Evolutionary conservation across 2,113 vertebrate genomes (phyloP).

Genomic region (Onychorhynchus coronatus): DNA sequence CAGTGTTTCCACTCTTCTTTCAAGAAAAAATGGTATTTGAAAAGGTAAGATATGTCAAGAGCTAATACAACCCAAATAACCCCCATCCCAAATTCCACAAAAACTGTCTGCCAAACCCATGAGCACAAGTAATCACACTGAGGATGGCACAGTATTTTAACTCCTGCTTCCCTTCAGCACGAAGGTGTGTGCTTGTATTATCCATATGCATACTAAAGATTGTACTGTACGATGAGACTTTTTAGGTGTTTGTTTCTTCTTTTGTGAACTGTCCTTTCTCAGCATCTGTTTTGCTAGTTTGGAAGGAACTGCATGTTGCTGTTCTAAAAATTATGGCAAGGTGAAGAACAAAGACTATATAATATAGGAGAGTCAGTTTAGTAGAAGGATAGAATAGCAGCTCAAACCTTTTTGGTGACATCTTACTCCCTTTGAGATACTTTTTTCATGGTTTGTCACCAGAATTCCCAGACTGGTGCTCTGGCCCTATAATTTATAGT

Average conservation of each 20-base stretch:
- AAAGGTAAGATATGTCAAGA: slow-evolving; percentile 79
- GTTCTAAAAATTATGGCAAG: background rate
- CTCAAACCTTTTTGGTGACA: slow-evolving; percentile 34
- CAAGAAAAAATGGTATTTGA: slow-evolving; percentile 87
- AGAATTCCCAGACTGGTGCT: slow-evolving; percentile 33
- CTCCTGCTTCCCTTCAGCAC: background rate
- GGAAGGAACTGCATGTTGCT: background rate
- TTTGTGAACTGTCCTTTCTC: background rate
- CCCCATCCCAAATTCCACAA: background rate
- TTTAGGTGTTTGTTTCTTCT: background rate
- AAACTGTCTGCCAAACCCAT: background rate
- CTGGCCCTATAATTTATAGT: slow-evolving; percentile 30
- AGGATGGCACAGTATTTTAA: background rate
- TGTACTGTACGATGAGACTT: background rate
- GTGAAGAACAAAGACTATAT: background rate
- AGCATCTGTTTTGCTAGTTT: background rate
- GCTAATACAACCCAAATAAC: background rate
- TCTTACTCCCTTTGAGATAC: slow-evolving; percentile 30
- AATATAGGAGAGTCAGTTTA: background rate
- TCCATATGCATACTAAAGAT: background rate
- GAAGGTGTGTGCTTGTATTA: background rate
- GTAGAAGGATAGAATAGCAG: background rate
- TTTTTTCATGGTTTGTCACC: slow-evolving; percentile 23
- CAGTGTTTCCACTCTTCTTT: slow-evolving; percentile 85
- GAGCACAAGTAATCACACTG: background rate